Conservation (phyloP, 2,888 invertebrate genomes). For the Drosophila demipolita region DNA sequence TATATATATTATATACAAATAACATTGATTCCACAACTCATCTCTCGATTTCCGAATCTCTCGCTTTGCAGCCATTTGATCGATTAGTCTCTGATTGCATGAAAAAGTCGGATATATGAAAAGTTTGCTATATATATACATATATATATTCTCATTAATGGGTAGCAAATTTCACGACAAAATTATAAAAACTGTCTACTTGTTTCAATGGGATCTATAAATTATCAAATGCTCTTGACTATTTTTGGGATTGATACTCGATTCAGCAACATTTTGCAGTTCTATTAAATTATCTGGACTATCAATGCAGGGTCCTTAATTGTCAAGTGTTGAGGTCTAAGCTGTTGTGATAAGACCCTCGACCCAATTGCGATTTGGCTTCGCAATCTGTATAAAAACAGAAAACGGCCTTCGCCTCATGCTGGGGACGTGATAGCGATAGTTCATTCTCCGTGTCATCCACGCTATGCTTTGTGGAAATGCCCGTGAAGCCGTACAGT, state of each 20-base stretch:
- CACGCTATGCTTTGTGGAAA: constrained; percentile 39
- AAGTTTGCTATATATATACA: background rate
- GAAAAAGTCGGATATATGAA: background rate
- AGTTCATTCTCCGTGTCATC: constrained; percentile 30
- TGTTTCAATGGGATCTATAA: background rate
- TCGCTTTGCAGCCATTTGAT: background rate
- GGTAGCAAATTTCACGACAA: background rate
- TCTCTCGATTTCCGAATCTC: background rate
- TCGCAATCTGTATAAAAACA: constrained; percentile 15
- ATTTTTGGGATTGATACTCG: background rate
- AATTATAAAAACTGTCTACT: background rate
- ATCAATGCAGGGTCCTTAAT: background rate
- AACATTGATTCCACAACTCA: background rate
- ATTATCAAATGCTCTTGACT: background rate
- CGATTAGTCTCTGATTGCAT: background rate
- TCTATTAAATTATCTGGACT: background rate
- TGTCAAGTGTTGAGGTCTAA: constrained; percentile 2
- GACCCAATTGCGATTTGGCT: constrained; percentile 15
- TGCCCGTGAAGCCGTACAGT: constrained; percentile 57
- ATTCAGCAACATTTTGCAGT: background rate
- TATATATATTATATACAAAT: background rate
- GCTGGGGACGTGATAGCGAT: constrained; percentile 74
- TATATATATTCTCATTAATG: background rate
- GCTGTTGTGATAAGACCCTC: constrained; percentile 12
- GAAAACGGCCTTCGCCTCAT: constrained; percentile 63